Percentiles rank a stretch among this genome's conserved stretches.
Conservation (phyloP, 2,797 vertebrate genomes). For the Coracias cyanogaster region DNA sequence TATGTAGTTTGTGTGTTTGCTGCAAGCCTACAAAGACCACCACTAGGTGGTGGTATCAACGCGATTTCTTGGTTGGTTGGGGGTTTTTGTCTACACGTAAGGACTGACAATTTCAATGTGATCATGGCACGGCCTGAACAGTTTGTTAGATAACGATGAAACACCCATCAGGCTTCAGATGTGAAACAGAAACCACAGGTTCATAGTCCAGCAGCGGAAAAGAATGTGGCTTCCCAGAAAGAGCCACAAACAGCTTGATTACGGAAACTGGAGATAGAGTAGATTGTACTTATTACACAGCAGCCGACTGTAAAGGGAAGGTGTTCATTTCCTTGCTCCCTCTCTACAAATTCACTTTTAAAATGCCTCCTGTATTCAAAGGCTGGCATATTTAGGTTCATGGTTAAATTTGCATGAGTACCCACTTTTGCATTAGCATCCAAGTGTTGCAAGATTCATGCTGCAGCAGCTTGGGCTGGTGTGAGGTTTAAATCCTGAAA, state of each 20-base stretch:
- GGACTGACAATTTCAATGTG: no score
- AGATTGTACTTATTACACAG: neutral
- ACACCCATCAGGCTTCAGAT: neutral
- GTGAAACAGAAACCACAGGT: neutral
- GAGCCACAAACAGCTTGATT: neutral
- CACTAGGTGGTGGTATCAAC: constrained; percentile 39
- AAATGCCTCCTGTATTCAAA: neutral
- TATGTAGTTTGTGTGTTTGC: rapidly evolving
- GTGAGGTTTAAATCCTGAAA: neutral
- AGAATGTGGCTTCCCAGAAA: neutral
- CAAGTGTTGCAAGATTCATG: neutral
- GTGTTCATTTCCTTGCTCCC: neutral
- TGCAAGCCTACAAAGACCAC: neutral
- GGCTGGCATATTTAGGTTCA: neutral
- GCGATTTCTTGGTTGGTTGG: neutral
- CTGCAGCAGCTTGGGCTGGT: neutral
- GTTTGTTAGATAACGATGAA: neutral
- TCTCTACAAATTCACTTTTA: neutral
- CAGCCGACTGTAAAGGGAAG: neutral
- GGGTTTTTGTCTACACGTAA: no score
- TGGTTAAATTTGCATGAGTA: neutral
- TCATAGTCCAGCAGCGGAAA: neutral
- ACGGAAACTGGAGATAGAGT: neutral
- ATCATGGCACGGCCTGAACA: rapidly evolving
- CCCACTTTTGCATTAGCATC: neutral